Conservation (phyloP, 2,797 vertebrate species). For the Poeciliopsis turneri region DNA sequence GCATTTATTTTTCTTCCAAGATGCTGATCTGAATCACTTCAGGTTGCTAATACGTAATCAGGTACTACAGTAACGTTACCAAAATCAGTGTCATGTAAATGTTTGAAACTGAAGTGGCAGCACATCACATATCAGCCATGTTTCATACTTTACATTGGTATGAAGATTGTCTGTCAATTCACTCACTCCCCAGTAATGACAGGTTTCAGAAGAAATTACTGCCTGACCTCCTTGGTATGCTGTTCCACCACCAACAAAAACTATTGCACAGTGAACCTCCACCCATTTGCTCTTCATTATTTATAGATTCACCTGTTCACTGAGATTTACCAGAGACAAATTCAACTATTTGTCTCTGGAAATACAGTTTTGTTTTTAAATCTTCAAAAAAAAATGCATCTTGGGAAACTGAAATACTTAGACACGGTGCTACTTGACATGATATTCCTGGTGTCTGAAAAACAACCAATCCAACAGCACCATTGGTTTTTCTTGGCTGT, state of each 20-base stretch:
- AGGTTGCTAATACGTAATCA: neutral
- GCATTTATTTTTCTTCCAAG: neutral
- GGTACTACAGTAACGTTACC: neutral
- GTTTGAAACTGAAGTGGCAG: neutral
- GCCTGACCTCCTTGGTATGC: neutral
- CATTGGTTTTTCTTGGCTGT: neutral
- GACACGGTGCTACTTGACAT: neutral
- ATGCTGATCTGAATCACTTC: neutral
- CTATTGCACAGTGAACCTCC: neutral
- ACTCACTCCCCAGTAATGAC: neutral
- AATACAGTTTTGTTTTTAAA: neutral
- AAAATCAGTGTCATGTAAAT: neutral
- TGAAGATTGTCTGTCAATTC: neutral
- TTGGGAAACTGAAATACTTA: neutral
- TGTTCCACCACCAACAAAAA: neutral
- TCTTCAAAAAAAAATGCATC: neutral
- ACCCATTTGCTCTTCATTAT: neutral
- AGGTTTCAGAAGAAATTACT: neutral
- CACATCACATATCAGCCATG: neutral
- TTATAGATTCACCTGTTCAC: neutral
- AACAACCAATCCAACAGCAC: neutral
- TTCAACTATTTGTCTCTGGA: no score
- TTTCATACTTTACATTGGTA: neutral
- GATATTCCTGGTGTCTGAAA: neutral
- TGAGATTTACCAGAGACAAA: no score